Percentiles rank a stretch among this genome's conserved stretches.
These are phyloP conservation scores for Pollimyrus isidori DNA, from an alignment of 2,113 vertebrate genomes.

Conservation along the genomic window DNA sequence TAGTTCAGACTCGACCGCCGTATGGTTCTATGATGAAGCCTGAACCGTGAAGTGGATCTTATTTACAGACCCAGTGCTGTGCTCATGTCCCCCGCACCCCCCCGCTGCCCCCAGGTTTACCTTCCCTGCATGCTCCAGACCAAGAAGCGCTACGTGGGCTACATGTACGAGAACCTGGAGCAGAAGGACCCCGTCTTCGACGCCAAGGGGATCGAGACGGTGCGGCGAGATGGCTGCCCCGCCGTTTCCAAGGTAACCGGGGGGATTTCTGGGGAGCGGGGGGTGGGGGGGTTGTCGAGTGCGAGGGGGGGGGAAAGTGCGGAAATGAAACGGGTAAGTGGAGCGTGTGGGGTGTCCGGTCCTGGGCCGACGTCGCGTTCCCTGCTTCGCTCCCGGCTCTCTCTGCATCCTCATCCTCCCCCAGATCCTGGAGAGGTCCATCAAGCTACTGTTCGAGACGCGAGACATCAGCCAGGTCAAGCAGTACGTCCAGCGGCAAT, in stretches of 20 bases:
- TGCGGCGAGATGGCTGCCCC: slow-evolving; percentile 88
- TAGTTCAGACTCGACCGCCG: background rate
- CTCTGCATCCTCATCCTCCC: background rate
- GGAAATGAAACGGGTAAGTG: background rate
- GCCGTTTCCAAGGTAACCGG: slow-evolving; percentile 92
- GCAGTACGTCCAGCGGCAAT: slow-evolving; percentile 88
- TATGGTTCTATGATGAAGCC: background rate
- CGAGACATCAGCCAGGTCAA: slow-evolving; percentile 96
- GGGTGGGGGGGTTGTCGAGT: background rate
- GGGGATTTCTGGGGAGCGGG: background rate
- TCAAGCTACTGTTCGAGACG: slow-evolving; percentile 96
- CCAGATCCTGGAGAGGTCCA: slow-evolving; percentile 91
- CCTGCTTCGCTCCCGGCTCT: background rate
- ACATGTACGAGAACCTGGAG: slow-evolving; percentile 93
- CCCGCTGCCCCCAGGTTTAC: slow-evolving; percentile 70
- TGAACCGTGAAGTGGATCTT: background rate
- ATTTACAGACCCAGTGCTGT: background rate
- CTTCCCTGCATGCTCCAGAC: slow-evolving; percentile 95
- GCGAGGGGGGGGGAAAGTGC: background rate
- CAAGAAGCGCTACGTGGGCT: slow-evolving; percentile 96
- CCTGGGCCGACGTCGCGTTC: too few relatives aligned
- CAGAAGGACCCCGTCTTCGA: slow-evolving; percentile 93
- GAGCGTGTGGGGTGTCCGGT: background rate
- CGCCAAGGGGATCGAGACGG: slow-evolving; percentile 97
- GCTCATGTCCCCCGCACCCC: background rate